These are phyloP conservation scores for Drosophila gunungcola DNA, from an alignment of 1,140 invertebrate species.

Conservation along the genomic window DNA sequence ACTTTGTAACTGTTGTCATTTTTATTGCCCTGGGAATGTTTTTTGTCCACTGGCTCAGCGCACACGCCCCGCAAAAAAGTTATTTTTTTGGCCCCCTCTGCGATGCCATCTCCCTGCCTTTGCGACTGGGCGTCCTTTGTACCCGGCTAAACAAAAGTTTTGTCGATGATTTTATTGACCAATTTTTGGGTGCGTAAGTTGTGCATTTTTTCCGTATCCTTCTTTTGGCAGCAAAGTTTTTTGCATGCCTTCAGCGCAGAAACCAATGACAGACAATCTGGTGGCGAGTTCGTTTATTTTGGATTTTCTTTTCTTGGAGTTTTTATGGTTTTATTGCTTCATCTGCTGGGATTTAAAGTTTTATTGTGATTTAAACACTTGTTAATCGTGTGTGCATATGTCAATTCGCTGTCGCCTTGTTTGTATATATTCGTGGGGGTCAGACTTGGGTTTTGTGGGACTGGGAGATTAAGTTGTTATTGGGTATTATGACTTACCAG, in stretches of 20 bases:
- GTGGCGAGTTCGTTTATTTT: slow-evolving; percentile 50
- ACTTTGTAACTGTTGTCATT: slow-evolving; percentile 83
- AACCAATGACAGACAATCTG: slow-evolving; percentile 47
- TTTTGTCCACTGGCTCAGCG: slow-evolving; percentile 66
- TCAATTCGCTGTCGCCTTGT: slow-evolving; percentile 56
- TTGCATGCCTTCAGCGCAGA: slow-evolving; percentile 60
- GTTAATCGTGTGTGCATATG: slow-evolving; percentile 80
- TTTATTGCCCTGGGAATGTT: slow-evolving; percentile 83
- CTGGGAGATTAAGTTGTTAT: slow-evolving; percentile 46
- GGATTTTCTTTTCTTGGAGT: slow-evolving; percentile 38
- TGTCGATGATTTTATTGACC: slow-evolving; percentile 82
- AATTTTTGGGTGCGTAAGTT: slow-evolving; percentile 82
- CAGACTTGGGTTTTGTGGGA: slow-evolving; percentile 4
- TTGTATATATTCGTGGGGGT: slow-evolving; percentile 39
- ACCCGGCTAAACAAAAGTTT: slow-evolving; percentile 72
- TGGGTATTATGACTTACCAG: slow-evolving; percentile 8
- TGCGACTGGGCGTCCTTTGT: slow-evolving; percentile 73
- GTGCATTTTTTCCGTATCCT: slow-evolving; percentile 32
- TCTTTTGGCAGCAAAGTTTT: slow-evolving; percentile 44
- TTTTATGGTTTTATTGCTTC: slow-evolving; percentile 76
- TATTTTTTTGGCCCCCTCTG: slow-evolving; percentile 30
- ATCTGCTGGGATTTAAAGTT: slow-evolving; percentile 80
- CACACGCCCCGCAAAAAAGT: slow-evolving; percentile 60
- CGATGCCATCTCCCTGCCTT: slow-evolving; percentile 17
- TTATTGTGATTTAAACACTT: slow-evolving; percentile 84